Evolutionary conservation across 2,113 vertebrate species (phyloP).

Genomic region (Orientallactaga bullata): DNA sequence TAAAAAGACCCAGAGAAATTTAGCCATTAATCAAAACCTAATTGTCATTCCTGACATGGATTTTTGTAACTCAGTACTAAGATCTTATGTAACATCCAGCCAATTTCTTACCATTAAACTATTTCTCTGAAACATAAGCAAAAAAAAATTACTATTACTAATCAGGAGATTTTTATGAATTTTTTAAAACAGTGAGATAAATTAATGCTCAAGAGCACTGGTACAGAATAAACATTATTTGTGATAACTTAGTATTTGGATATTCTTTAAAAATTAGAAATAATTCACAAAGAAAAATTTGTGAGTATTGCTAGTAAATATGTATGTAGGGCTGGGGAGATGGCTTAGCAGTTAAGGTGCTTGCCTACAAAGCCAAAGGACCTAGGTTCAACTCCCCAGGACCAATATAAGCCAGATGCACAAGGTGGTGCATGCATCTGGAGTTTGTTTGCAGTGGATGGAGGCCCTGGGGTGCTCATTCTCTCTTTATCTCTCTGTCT

Average conservation of each 20-base stretch:
- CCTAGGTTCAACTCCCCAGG: too few species aligned
- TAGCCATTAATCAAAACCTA: not conserved
- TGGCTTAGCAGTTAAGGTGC: too few species aligned
- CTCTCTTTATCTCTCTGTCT: too few species aligned
- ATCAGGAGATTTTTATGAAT: not conserved
- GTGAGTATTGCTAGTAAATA: too few species aligned
- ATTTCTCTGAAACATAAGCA: not conserved
- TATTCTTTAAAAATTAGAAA: too few species aligned
- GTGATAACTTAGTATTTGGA: not conserved
- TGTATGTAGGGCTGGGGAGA: too few species aligned
- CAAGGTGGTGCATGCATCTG: too few species aligned
- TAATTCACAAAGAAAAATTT: too few species aligned
- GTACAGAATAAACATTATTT: not conserved
- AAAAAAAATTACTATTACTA: constrained; percentile 29
- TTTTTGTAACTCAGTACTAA: not conserved
- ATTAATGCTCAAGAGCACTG: not conserved
- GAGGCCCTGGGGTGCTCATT: too few species aligned
- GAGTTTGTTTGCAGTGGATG: too few species aligned
- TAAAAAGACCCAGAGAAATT: not conserved
- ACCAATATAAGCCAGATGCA: too few species aligned
- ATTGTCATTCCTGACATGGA: not conserved
- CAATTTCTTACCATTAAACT: not conserved
- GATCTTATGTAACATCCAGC: not conserved
- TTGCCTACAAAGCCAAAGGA: too few species aligned
- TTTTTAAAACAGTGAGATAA: not conserved